Base-by-base conservation (phyloP, 2,888 invertebrate species). In the Odontocerum albicorne region DNA sequence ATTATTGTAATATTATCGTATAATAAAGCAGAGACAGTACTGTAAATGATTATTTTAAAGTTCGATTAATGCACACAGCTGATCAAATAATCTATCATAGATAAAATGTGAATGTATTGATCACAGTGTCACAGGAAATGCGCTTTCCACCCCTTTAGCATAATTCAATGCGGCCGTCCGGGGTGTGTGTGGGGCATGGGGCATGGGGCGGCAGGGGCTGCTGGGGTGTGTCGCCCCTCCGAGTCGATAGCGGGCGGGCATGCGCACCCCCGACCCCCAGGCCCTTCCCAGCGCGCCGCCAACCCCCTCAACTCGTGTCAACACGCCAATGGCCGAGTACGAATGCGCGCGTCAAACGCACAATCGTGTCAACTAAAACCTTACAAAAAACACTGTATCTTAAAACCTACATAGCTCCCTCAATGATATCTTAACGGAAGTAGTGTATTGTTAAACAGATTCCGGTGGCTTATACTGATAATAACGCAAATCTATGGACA, bases 401-500 rank as follows among this genome's bases (percentile, higher is more conserved):
- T n/a, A n/a, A n/a, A n/a, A n/a, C n/a, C n/a, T n/a, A n/a, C n/a
- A n/a, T n/a, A n/a, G n/a, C n/a, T n/a, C n/a, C n/a, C n/a, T n/a
- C n/a, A 27, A 20, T 52, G 44, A 35, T 36, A 15, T 21, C 52
- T 16, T 22, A n/a, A 42, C 39, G 51, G 38, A 63, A 73, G 70
- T 70, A 71, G 70, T 74, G 75, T 72, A 20, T 10, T 10, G 38
- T 31, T 21, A 27, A 46, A 17, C 33, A 33, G 15, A 22, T 21
- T 22, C 27, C 33, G 17, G n/a, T 13, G 33, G 2, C 3, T 20
- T 17, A 27, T 27, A 27, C 10, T 7, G 4, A 32, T 45, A 39
- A 22, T 12, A 44, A 50, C 40, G 21, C 12, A 7, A 33, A 72
- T 75, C 73, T 75, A 78, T 78, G 78, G 78, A 78, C 77, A 78